Base-by-base conservation (phyloP, 2,888 invertebrate genomes). In the Rhyacophila evoluta region DNA sequence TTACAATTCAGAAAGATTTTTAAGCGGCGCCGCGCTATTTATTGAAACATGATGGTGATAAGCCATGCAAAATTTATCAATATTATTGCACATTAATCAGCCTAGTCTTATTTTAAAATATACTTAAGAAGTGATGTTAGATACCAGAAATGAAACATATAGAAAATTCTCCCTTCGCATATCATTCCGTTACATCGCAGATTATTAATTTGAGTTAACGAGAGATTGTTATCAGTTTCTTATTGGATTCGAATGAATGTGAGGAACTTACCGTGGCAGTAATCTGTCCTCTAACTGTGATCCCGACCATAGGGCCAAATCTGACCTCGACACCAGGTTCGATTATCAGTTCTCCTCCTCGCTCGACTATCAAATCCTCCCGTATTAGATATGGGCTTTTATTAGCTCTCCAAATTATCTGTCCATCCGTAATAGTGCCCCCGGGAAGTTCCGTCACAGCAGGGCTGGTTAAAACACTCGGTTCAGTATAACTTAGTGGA, bases 221-320 rank as follows among this genome's bases (percentile, higher is more conserved):
- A 33, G 2, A n/a, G n/a, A n/a, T n/a, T n/a, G n/a, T 33, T 33
- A 33, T 33, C 29, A 33, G 29, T 41, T 41, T 41, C 41, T 41
- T 5, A 41, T 41, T n/a, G 10, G 41, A 41, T 4, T 41, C 10
- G 10, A 41, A 41, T 41, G 10, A 15, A 33, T 4, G 2, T 4
- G 67, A 8, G 10, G 3, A 36, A 91, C 93, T 94, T 91, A 98
- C 98, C 92, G 95, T 92, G 76, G 98, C 98, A 79, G 93, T 92
- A 33, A 99, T 89, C 83, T 95, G 92, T 83, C 99, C 99, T 84
- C 95, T 92, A 69, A 99, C 95, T 29, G 97, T 97, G 85, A 99
- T 94, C 82, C 98, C 98, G 84, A 96, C 93, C 89, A 97, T 97
- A 1, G 98, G 96, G 3, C 95, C 95, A 87, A 99, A 97, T 83